Evolutionary conservation across 2,113 vertebrate genomes (phyloP), one percentile per base, ranked within the genome.

Genomic region (Hylia prasina): DNA sequence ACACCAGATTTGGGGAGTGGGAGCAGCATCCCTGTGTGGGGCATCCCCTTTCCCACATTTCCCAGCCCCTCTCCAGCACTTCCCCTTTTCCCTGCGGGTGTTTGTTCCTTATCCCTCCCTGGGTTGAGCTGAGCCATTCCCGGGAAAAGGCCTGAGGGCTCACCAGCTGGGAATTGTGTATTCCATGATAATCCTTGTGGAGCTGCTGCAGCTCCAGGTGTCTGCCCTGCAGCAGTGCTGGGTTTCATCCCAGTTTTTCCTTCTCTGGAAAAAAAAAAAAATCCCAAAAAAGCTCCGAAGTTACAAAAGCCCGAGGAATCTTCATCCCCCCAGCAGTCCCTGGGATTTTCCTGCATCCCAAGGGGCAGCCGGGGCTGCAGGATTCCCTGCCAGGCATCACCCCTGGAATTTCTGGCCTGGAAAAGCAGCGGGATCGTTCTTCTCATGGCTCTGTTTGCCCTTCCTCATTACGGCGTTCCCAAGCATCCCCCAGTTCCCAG

Each of bases 261-360:
- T 56, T 56, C 54, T 27, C 31, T 6, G 12, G 57, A 22, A 44
- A 16, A 24, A 25, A 44, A 35, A 14, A 1, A 39, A 51, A 10
- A 20, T 30, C 28, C 28, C 11, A 54, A 31, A 54, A 13, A 31
- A 31, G 15, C 2, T 50, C 37, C 20, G 14, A 64, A 76, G 2
- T 24, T 7, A 6, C 11, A 9, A 37, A 15, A 1, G 2, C 25
- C 4, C 1, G 8, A 56, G 63, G 57, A 66, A 57, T 31, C 30
- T 19, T 42, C 4, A 0, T 9, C 2, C 1, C 13, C 60, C 7
- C 31, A 10, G 40, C 2, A 0, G 1, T 14, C 22, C 42, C 27
- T 8, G 82, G 73, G 79, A 15, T 81, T 57, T 37, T 24, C 63
- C 56, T 13, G 50, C 23, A 4, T 25, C 40, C 13, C 19, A 9